Percentiles rank a stretch among this genome's conserved stretches.
Evolutionary conservation across 1,140 invertebrate genomes (phyloP).

Genomic region (Euwallacea similis): DNA sequence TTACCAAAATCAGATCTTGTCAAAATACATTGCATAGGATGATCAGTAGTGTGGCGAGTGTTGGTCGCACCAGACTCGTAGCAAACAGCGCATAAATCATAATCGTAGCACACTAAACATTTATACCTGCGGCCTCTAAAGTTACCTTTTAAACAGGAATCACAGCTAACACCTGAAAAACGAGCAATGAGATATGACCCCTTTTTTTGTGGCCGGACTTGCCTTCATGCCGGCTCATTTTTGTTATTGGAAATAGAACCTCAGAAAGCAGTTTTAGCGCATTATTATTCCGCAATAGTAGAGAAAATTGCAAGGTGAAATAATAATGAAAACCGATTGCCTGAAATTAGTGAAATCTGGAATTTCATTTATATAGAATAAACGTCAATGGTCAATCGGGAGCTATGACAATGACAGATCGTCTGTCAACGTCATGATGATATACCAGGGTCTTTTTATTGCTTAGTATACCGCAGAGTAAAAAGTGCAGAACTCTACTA

Average conservation of each 20-base stretch:
- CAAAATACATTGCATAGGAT: constrained; percentile 98
- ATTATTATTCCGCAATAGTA: too few species aligned
- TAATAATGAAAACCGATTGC: too few species aligned
- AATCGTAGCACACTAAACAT: constrained; percentile 98
- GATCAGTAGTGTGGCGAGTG: constrained; percentile 90
- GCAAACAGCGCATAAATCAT: constrained; percentile 95
- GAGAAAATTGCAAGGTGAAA: too few species aligned
- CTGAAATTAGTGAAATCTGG: too few species aligned
- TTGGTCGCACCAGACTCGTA: constrained; percentile 93
- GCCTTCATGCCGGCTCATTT: constrained; percentile 23
- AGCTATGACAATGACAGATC: too few species aligned
- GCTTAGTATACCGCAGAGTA: too few species aligned
- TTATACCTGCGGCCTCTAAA: constrained; percentile 96
- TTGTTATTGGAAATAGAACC: background rate
- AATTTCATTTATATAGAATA: too few species aligned
- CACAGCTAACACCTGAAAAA: constrained; percentile 92
- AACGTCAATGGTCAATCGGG: too few species aligned
- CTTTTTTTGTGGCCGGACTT: background rate
- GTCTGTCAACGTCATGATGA: too few species aligned
- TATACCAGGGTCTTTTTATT: too few species aligned
- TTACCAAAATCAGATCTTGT: constrained; percentile 94
- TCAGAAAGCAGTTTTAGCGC: too few species aligned
- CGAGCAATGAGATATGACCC: background rate
- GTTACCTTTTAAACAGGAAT: constrained; percentile 98
- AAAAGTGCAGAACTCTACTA: too few species aligned